These are phyloP conservation scores for Rhinogobio ventralis DNA, from an alignment of 2,797 vertebrate genomes.

Conservation along the genomic window DNA sequence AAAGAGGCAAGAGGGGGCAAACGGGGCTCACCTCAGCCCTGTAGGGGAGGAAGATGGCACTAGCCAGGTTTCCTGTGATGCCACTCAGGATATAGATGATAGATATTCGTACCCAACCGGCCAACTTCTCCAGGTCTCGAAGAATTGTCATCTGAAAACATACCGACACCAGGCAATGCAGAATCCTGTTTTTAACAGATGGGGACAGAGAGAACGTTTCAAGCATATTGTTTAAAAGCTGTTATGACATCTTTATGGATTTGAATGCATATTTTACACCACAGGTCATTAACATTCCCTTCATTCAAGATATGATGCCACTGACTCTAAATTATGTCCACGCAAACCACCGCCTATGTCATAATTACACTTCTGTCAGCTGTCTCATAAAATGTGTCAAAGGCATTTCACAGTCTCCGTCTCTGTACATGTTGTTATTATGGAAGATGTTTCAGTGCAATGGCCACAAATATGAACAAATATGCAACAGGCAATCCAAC, in stretches of 20 bases:
- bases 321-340: not conserved
- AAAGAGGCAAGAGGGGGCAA: not conserved
- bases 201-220: conserved; percentile 34
- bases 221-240: conserved; percentile 13
- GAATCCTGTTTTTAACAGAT: conserved; percentile 82
- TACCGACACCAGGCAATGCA: conserved; percentile 96
- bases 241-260: not conserved
- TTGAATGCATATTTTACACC: conserved; percentile 25
- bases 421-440: not conserved
- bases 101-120: conserved; percentile 97
- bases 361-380: conserved; percentile 16
- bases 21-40: conserved; percentile 77
- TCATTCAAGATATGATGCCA: not conserved
- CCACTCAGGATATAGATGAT: conserved; percentile 98
- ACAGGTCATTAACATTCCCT: conserved; percentile 4
- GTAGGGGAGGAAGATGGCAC: conserved; percentile 90
- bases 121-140: conserved; percentile 95
- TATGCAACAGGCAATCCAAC: not conserved
- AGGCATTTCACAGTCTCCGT: not conserved
- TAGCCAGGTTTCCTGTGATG: conserved; percentile 95
- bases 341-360: not conserved
- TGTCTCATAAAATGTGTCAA: conserved; percentile 9
- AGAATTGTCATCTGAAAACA: conserved; percentile 99
- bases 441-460: not conserved
- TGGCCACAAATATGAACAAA: not conserved